These are phyloP conservation scores for Diarsia brunnea DNA, from an alignment of 2,888 invertebrate genomes.

Conservation along the genomic window DNA sequence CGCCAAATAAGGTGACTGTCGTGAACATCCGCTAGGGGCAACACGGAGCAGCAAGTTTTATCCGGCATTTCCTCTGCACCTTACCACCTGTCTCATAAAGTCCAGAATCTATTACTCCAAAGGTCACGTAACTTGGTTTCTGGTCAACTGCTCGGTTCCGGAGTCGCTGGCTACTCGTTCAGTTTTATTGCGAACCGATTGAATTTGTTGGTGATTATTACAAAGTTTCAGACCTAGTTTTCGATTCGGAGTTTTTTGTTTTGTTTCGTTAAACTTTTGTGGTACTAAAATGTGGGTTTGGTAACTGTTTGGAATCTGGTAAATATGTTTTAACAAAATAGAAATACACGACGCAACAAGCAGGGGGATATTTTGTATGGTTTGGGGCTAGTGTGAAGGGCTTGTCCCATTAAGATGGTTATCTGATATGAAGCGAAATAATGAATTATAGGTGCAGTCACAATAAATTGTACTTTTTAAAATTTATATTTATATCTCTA, in stretches of 20 bases:
- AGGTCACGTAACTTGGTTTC: conserved; percentile 66
- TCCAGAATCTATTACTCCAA: conserved; percentile 67
- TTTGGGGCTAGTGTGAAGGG: no score
- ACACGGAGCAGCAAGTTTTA: conserved; percentile 73
- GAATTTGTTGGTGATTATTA: conserved; percentile 83
- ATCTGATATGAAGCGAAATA: no score
- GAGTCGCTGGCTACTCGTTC: conserved; percentile 80
- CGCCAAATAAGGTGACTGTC: conserved; percentile 90
- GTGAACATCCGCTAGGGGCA: conserved; percentile 85
- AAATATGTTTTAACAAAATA: neutral
- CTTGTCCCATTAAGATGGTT: no score
- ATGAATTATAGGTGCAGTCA: neutral
- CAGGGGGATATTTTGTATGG: neutral
- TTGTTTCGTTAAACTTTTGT: conserved; percentile 33
- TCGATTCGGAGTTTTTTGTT: conserved; percentile 33
- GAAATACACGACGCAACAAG: neutral
- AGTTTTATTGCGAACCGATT: conserved; percentile 85
- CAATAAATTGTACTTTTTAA: no score
- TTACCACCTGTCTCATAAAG: conserved; percentile 70
- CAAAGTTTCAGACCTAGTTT: conserved; percentile 71
- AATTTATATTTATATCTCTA: neutral
- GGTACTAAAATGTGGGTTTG: conserved; percentile 28
- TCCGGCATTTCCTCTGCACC: conserved; percentile 65
- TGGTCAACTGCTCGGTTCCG: conserved; percentile 81
- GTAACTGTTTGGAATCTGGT: conserved; percentile 7